Conservation (phyloP, 2,797 vertebrate species). For the Arrhamphus sclerolepis region DNA sequence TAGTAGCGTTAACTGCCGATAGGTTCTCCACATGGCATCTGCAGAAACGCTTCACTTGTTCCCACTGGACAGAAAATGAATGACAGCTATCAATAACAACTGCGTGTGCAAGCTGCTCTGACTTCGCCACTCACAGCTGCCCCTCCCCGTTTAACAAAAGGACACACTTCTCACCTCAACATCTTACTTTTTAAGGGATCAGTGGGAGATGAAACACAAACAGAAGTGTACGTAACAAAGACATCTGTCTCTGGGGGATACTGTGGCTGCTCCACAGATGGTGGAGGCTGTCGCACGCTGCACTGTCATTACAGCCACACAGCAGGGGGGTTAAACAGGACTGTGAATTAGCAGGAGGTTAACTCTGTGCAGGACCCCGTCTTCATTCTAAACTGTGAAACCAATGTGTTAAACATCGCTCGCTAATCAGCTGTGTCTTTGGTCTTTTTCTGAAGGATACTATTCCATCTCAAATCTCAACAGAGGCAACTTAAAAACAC, state of each 20-base stretch:
- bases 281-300: slow-evolving; percentile 32
- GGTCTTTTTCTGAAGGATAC: slow-evolving; percentile 23
- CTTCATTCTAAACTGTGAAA: slow-evolving; percentile 5
- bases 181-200: slow-evolving; percentile 21
- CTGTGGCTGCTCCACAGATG: slow-evolving; percentile 56
- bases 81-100: slow-evolving; percentile 43
- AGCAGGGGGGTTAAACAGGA: slow-evolving; percentile 49
- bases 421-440: slow-evolving; percentile 20
- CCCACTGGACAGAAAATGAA: slow-evolving; percentile 37
- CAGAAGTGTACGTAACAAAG: slow-evolving; percentile 44
- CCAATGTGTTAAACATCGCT: slow-evolving; percentile 17
- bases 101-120: slow-evolving; percentile 26
- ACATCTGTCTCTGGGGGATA: slow-evolving; percentile 21
- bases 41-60: slow-evolving; percentile 4
- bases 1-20: too few species aligned
- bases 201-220: slow-evolving; percentile 29
- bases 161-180: slow-evolving; percentile 42
- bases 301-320: slow-evolving; percentile 37
- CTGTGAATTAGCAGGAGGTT: slow-evolving; percentile 21
- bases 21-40: slow-evolving; percentile 24
- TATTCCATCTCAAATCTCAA: slow-evolving; percentile 20
- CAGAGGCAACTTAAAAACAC: slow-evolving; percentile 34
- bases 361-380: slow-evolving; percentile 5
- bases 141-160: slow-evolving; percentile 45
- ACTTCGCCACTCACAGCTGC: slow-evolving; percentile 14